Conservation (phyloP, 2,113 vertebrate species). For the Malurus elegans region DNA sequence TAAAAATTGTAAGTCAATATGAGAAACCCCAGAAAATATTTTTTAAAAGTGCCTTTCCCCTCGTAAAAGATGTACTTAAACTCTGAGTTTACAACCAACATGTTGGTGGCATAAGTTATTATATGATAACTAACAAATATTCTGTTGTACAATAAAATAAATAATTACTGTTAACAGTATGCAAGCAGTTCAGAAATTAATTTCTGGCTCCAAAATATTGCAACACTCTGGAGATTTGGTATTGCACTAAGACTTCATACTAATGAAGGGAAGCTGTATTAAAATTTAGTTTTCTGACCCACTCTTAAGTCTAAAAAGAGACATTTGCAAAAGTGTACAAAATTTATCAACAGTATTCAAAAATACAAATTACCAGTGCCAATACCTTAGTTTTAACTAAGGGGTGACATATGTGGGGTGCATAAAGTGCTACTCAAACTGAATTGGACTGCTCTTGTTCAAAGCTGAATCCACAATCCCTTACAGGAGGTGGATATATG, state of each 20-base stretch:
- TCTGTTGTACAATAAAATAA: background rate
- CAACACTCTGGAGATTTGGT: background rate
- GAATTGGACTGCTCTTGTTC: background rate
- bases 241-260: background rate
- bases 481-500: accelerated
- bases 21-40: background rate
- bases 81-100: background rate
- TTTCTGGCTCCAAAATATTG: background rate
- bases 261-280: background rate
- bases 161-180: background rate
- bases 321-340: background rate
- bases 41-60: background rate
- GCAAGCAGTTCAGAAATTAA: background rate
- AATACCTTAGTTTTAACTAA: background rate
- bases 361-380: background rate
- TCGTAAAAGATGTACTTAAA: background rate
- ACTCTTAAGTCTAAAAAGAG: background rate
- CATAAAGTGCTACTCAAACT: background rate
- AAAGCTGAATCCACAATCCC: background rate
- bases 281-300: background rate
- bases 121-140: background rate
- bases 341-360: background rate
- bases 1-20: background rate
- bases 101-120: background rate
- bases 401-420: background rate